Percentiles rank a stretch among this genome's conserved stretches.
These are phyloP conservation scores for Rana temporaria DNA, from an alignment of 2,113 vertebrate genomes.

Conservation along the genomic window DNA sequence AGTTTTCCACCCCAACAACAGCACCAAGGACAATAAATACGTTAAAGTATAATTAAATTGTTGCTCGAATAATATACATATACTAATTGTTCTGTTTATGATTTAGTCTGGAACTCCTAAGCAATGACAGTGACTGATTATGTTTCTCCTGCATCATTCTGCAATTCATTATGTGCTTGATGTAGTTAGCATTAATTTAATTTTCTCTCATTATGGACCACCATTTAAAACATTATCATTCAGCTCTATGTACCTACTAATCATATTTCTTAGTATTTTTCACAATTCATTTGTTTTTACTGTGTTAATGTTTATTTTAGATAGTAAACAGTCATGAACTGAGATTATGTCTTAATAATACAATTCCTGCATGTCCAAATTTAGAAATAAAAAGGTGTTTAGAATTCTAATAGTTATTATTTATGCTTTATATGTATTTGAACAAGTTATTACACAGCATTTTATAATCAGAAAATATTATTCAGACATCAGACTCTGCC, in stretches of 20 bases:
- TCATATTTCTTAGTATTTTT: slow-evolving; percentile 13
- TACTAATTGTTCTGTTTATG: slow-evolving; percentile 17
- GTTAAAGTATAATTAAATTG: neutral
- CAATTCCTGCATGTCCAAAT: too few species aligned
- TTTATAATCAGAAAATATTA: too few species aligned
- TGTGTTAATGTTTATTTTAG: neutral
- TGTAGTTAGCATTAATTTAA: slow-evolving; percentile 33
- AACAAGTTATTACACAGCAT: too few species aligned
- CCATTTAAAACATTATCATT: slow-evolving; percentile 19
- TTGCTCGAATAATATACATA: neutral
- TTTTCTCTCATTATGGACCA: slow-evolving; percentile 21
- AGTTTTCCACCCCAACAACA: neutral
- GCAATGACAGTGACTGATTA: slow-evolving; percentile 31
- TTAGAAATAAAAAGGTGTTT: too few species aligned
- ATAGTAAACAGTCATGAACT: neutral
- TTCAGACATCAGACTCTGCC: too few species aligned
- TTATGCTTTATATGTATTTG: too few species aligned
- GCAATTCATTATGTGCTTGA: slow-evolving; percentile 28
- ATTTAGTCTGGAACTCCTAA: neutral
- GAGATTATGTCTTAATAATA: neutral
- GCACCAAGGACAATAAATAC: neutral
- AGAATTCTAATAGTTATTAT: too few species aligned
- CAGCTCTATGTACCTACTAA: slow-evolving; percentile 1
- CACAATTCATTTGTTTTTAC: slow-evolving; percentile 2
- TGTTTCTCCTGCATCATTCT: slow-evolving; percentile 32